Conservation (phyloP, 2,113 vertebrate species). For the Leptodactylus fuscus region DNA sequence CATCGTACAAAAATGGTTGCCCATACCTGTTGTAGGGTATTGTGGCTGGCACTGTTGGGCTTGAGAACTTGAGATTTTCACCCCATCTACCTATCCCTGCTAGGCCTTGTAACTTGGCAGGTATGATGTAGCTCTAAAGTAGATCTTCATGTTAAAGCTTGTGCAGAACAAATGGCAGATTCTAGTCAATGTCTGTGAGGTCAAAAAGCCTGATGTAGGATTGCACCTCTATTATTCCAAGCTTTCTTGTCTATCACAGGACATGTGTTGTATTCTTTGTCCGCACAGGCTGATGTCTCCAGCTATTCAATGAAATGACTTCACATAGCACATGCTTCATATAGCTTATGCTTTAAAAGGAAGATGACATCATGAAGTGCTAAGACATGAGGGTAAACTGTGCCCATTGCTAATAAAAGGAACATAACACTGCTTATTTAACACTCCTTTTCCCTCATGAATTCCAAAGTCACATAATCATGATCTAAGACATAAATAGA, state of each 20-base stretch:
- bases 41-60: background rate
- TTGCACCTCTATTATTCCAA: background rate
- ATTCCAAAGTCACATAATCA: constrained; percentile 7
- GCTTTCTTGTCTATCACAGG: background rate
- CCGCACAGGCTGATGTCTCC: background rate
- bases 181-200: background rate
- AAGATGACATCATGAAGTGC: background rate
- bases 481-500: background rate
- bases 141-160: background rate
- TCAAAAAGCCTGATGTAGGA: background rate
- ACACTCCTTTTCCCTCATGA: background rate
- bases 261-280: background rate
- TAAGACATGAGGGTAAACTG: background rate
- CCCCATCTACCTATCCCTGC: no score
- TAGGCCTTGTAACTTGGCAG: background rate
- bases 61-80: no score
- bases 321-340: background rate
- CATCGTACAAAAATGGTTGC: no score
- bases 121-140: background rate
- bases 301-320: background rate
- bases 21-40: background rate
- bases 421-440: constrained; percentile 10
- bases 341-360: background rate
- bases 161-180: background rate
- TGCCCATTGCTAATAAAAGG: background rate